Base-by-base conservation (phyloP, 2,888 invertebrate genomes). In the Eupithecia tripunctaria region DNA sequence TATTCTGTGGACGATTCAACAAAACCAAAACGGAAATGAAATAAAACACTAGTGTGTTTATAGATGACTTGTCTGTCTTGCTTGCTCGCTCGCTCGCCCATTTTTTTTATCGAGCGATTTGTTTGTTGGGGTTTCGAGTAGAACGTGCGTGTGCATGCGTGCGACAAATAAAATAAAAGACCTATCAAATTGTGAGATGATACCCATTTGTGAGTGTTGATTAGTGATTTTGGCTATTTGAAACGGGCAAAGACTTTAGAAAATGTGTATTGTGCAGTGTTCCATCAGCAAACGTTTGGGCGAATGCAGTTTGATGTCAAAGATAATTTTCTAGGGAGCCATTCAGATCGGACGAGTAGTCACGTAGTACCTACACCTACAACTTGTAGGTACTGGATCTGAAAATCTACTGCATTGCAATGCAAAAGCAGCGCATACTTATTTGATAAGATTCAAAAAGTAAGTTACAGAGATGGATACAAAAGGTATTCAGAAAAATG, bases 341-440 rank as follows among this genome's bases (percentile, higher is more conserved):
- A 94, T 94, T 94, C 91, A 93, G 91, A 90, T 91, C 91, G 90
- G 92, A 90, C 90, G 88, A 89, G 84, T 89, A 93, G 94, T 94
- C 94, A 94, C 94, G 94, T 94, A 94, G 47, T 56, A 32, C 18
- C 62, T n/a, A n/a, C 68, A 63, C 75, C 59, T 59, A 27, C 41
- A 63, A 38, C 18, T n/a, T n/a, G n/a, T n/a, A n/a, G n/a, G n/a
- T n/a, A 25, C 1, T 2, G 38, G 14, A 64, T 27, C 21, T 67
- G 71, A 72, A 73, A 71, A 47, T 60, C 29, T 72, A n/a, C 59
- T 64, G 4, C 38, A 36, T n/a, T 25, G 68, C 60, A 72, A 70
- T 73, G 74, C 36, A 27, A 21, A 15, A 36, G 66, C 62, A 59
- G 29, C 32, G 68, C 43, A 18, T 36, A 63, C 29, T 2, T 60